Base-by-base conservation (phyloP, 2,797 vertebrate species). In the Microctenopoma steveboyesi region DNA sequence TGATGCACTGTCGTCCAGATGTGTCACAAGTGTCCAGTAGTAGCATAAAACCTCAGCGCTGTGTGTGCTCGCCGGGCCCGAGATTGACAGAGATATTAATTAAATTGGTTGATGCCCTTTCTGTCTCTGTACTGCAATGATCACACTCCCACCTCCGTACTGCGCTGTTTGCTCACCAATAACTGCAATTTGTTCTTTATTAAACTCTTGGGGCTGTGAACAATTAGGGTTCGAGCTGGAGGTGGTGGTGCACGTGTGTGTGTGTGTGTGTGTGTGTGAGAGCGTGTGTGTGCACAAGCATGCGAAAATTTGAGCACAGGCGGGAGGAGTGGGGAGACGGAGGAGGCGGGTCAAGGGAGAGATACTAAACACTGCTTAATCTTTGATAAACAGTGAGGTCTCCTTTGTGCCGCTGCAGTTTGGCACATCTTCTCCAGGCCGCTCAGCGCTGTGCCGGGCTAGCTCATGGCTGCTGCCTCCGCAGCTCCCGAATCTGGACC, bases 91-190 rank as follows among this genome's bases (percentile, higher is more conserved):
- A 84, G 79, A 85, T 88, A 88, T 87, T 88, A 85, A 87, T 89
- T 88, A 77, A 72, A 87, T 86, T 80, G 83, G 74, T 79, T 77
- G 73, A 76, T 89, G 77, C 76, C 72, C 79, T 77, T 64, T 79
- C 77, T 84, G 74, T 81, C 72, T 74, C 64, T 70, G 60, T 55
- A 74, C 78, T 70, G 69, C 82, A 72, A 66, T 71, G 68, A 86
- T 88, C 79, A 69, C 64, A 68, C 78, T 76, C 76, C 72, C 81
- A 76, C 87, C 81, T 89, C 82, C 57, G 58, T 68, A 83, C 76
- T 74, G 65, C 50, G 64, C 77, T 88, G 86, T 91, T 89, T 92
- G 86, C 88, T 92, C 90, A 87, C 92, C 90, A 93, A 91, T 89
- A 91, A 88, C 73, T 62, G 56, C 89, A 88, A 85, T 92, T 87